Conservation (phyloP, 2,113 vertebrate genomes). For the Tringa solitaria region DNA sequence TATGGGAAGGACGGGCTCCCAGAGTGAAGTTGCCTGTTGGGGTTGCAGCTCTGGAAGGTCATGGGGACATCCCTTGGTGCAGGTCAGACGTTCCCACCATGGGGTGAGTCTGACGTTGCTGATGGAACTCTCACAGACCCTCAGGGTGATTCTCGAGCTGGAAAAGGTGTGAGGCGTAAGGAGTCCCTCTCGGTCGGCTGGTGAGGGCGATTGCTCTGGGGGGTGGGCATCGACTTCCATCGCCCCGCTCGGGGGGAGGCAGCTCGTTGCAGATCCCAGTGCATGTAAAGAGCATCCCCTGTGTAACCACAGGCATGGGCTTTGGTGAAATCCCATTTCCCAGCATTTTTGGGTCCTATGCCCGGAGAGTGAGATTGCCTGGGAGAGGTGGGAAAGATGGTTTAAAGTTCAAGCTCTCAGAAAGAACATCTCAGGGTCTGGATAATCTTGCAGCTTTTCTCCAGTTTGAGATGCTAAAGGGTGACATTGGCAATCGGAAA, state of each 20-base stretch:
- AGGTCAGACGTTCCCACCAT: neutral
- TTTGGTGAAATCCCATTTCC: neutral
- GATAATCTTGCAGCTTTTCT: neutral
- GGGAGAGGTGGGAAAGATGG: neutral
- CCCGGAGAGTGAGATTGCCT: neutral
- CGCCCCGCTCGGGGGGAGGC: accelerated
- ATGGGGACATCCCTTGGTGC: neutral
- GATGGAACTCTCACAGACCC: neutral
- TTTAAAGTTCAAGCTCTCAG: neutral
- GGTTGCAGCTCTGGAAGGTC: neutral
- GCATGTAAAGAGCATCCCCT: neutral
- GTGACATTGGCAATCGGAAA: neutral
- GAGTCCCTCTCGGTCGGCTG: neutral
- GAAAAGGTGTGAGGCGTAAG: neutral
- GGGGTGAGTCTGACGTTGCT: accelerated
- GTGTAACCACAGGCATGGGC: neutral
- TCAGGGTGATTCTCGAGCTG: neutral
- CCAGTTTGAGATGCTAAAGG: neutral
- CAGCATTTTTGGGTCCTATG: neutral
- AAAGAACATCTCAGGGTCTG: neutral
- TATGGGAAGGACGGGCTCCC: neutral
- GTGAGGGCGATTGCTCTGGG: too few species aligned
- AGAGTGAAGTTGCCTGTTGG: neutral
- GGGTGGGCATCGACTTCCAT: neutral
- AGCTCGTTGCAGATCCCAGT: neutral